phyloP scores from a whole-genome alignment of 2,888 invertebrate genomes.

The Drosophila formosana region DNA sequence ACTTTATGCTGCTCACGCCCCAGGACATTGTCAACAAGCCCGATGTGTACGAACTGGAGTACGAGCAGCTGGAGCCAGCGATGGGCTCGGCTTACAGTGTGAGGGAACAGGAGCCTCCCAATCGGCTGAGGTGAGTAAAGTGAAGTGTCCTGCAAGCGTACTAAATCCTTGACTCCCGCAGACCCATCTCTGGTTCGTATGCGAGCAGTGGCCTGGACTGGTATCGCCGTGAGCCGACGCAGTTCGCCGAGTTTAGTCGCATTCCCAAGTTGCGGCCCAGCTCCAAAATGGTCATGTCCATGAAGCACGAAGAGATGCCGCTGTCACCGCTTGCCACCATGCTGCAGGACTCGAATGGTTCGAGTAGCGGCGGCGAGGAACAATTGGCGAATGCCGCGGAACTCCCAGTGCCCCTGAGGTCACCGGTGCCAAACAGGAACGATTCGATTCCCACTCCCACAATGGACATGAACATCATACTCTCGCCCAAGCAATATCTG shows the following conservation, averaged over 20 bases:
- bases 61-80: conserved; percentile 61
- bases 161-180: conserved; percentile 25
- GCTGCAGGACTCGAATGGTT: conserved; percentile 84
- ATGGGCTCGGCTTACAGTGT: conserved; percentile 2
- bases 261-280: conserved; percentile 84
- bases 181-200: conserved; percentile 77
- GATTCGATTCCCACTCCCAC: conserved; percentile 28
- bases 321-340: conserved; percentile 84
- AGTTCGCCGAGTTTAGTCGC: conserved; percentile 84
- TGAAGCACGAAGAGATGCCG: conserved; percentile 82
- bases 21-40: conserved; percentile 65
- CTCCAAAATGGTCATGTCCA: conserved; percentile 84
- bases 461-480: conserved; percentile 59
- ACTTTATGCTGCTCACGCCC: conserved; percentile 77
- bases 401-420: conserved; percentile 38
- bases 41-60: conserved; percentile 63
- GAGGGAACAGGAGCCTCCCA: conserved; percentile 46
- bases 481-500: conserved; percentile 74
- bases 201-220: conserved; percentile 77
- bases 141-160: background rate
- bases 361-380: conserved; percentile 84
- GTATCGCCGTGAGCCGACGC: conserved; percentile 81
- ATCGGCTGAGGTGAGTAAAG: conserved; percentile 65
- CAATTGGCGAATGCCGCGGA: conserved; percentile 42
- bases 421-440: conserved; percentile 66